Conservation (phyloP, 2,888 invertebrate species). For the Gymnosoma rotundatum region DNA sequence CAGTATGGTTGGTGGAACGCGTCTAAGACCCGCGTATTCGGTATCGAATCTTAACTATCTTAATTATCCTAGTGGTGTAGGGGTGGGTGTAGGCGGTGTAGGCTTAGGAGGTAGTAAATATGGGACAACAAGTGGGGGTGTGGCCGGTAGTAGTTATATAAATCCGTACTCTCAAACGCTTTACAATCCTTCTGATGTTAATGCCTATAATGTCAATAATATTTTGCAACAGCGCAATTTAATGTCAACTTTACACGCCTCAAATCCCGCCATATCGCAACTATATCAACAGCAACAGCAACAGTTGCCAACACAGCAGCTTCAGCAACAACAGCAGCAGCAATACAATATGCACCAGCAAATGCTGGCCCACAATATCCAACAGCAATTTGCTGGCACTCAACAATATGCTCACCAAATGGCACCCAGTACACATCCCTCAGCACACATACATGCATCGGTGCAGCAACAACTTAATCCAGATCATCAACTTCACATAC, state of each 20-base stretch:
- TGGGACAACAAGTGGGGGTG: conserved; percentile 71
- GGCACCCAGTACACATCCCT: conserved; percentile 72
- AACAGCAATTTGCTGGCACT: conserved; percentile 80
- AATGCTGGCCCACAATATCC: conserved; percentile 77
- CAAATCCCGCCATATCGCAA: conserved; percentile 81
- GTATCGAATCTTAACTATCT: conserved; percentile 80
- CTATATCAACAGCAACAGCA: conserved; percentile 77
- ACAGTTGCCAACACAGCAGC: conserved; percentile 63
- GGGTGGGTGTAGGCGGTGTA: conserved; percentile 47
- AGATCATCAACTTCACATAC: conserved; percentile 80
- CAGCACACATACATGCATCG: conserved; percentile 79
- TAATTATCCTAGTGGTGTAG: conserved; percentile 76
- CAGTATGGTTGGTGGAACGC: conserved; percentile 73
- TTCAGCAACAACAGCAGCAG: conserved; percentile 73
- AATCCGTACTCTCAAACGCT: conserved; percentile 77
- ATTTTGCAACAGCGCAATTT: conserved; percentile 79
- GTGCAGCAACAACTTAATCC: conserved; percentile 81
- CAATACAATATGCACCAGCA: conserved; percentile 71
- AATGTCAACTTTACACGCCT: conserved; percentile 81
- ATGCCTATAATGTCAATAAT: conserved; percentile 73
- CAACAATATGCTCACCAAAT: conserved; percentile 76
- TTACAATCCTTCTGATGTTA: conserved; percentile 73
- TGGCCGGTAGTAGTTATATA: conserved; percentile 73
- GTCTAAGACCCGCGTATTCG: conserved; percentile 80
- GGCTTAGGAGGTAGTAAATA: conserved; percentile 59